These are phyloP conservation scores for Apogon talboti DNA, from an alignment of 2,797 vertebrate genomes.

Conservation along the genomic window DNA sequence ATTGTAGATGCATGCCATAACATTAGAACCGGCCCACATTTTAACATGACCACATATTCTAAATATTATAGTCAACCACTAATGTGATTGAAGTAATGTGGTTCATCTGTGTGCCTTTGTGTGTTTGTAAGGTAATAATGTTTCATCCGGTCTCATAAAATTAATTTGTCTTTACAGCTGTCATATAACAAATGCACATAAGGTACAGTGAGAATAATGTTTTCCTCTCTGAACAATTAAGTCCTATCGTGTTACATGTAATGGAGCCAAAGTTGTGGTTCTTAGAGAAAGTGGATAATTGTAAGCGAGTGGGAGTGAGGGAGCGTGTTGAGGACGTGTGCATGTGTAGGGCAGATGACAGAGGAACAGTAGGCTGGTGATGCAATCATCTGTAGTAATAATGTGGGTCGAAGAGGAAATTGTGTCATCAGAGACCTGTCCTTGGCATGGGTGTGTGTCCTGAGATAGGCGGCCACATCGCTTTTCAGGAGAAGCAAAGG, in stretches of 20 bases:
- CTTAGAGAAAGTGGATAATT: slow-evolving; percentile 50
- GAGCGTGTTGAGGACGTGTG: slow-evolving; percentile 42
- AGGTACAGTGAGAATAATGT: slow-evolving; percentile 13
- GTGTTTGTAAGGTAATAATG: neutral
- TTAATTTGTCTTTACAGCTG: neutral
- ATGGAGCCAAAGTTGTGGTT: slow-evolving; percentile 29
- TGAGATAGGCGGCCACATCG: neutral
- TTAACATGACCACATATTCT: slow-evolving; percentile 2
- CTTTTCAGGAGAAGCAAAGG: slow-evolving; percentile 30
- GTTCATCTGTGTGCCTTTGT: neutral
- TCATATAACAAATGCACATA: slow-evolving; percentile 17
- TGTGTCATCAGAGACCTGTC: slow-evolving; percentile 32
- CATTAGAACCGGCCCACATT: slow-evolving; percentile 6
- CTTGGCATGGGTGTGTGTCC: slow-evolving; percentile 3
- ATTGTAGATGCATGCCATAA: slow-evolving; percentile 11
- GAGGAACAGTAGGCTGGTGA: slow-evolving; percentile 54
- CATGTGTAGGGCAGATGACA: slow-evolving; percentile 50
- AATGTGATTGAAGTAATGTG: neutral
- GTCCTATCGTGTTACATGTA: slow-evolving; percentile 39
- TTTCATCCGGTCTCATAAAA: slow-evolving; percentile 12
- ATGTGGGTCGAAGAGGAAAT: slow-evolving; percentile 55
- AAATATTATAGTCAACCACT: neutral
- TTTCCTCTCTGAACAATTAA: slow-evolving; percentile 34
- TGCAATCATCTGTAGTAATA: slow-evolving; percentile 40
- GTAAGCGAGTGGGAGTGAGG: slow-evolving; percentile 49